Evolutionary conservation across 2,797 vertebrate genomes (phyloP).

Genomic region (Artibeus lituratus): DNA sequence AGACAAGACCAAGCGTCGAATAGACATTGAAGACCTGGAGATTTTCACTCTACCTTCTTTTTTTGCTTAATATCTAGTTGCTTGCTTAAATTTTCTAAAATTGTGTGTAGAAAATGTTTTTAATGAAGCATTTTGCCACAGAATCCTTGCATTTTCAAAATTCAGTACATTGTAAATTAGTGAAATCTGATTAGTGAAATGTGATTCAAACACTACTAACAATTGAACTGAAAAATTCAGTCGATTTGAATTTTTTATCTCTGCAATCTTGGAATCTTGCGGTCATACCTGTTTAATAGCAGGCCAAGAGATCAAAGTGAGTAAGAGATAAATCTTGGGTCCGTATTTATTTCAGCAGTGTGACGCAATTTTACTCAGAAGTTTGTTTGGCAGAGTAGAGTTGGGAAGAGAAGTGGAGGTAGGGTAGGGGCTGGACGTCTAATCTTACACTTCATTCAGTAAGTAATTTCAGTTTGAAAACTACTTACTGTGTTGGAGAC

Average conservation of each 20-base stretch:
- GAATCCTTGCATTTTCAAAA: neutral
- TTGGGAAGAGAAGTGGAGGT: neutral
- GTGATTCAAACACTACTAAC: neutral
- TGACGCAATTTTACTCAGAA: neutral
- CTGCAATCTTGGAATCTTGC: neutral
- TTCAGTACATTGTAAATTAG: neutral
- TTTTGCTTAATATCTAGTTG: neutral
- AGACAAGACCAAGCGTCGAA: neutral
- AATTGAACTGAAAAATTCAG: neutral
- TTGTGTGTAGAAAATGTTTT: neutral
- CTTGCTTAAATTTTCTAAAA: neutral
- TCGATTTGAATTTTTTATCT: neutral
- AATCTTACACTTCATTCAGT: neutral
- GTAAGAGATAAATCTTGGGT: neutral
- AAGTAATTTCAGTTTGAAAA: neutral
- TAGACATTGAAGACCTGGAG: neutral
- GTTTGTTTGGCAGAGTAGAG: neutral
- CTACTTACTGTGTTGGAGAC: neutral
- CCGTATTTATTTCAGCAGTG: neutral
- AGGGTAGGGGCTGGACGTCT: neutral
- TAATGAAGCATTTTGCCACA: neutral
- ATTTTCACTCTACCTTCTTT: neutral
- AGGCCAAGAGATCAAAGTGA: neutral
- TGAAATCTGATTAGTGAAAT: neutral
- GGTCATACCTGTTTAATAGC: neutral